phyloP scores from a whole-genome alignment of 1,140 invertebrate genomes.

The Trissolcus basalis region DNA sequence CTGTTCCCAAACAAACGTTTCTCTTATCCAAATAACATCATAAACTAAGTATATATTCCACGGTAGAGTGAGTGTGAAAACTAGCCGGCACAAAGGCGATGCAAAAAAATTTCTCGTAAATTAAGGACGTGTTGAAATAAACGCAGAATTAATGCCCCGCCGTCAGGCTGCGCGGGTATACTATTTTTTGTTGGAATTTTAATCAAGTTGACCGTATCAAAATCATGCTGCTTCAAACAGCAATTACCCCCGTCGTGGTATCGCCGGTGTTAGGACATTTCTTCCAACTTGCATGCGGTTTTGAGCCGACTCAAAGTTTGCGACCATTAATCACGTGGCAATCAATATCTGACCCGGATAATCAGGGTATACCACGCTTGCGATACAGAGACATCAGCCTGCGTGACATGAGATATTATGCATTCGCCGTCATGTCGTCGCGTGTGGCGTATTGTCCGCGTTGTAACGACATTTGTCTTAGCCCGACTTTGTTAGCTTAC shows the following conservation, averaged over 20 bases:
- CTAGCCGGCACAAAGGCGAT: constrained; percentile 12
- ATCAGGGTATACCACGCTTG: constrained; percentile 8
- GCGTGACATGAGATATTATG: constrained; percentile 36
- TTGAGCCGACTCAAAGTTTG: constrained; percentile 2
- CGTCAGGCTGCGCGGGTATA: constrained; percentile 8
- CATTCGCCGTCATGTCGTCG: constrained; percentile 34
- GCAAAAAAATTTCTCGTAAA: constrained; percentile 25
- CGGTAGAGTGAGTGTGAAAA: constrained; percentile 39
- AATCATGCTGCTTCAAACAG: constrained; percentile 19
- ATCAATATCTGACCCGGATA: constrained; percentile 41
- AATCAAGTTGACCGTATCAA: constrained; percentile 25
- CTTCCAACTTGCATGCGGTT: neutral
- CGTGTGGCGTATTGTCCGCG: constrained; percentile 42
- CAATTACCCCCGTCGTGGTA: neutral
- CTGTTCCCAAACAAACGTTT: neutral
- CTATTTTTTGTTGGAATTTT: constrained; percentile 23
- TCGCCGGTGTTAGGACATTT: neutral
- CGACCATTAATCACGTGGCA: constrained; percentile 30
- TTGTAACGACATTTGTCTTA: constrained; percentile 35
- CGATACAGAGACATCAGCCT: constrained; percentile 35
- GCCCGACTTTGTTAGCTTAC: constrained; percentile 29
- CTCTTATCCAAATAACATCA: constrained; percentile 34
- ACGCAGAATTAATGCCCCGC: constrained; percentile 30
- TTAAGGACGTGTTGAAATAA: constrained; percentile 38
- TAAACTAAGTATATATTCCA: constrained; percentile 29